A percentile compares a stretch with the other conserved stretches of the same genome.
These are phyloP conservation scores for Hyaena hyaena DNA, from an alignment of 2,113 vertebrate genomes.

Conservation along the genomic window DNA sequence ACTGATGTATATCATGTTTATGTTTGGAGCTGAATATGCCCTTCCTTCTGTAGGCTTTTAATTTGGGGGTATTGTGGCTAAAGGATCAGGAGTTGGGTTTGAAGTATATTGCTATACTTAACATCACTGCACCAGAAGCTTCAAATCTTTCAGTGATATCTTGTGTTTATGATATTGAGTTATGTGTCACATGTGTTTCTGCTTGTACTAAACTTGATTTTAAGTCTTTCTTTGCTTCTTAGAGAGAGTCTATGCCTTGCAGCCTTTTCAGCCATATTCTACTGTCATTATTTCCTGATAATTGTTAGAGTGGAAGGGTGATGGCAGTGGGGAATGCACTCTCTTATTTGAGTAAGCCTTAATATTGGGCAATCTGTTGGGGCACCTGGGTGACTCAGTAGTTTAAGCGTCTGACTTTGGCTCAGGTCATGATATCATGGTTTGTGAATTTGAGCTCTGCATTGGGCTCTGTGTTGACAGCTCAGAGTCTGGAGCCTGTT, in stretches of 20 bases:
- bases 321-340: rapidly evolving
- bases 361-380: background rate
- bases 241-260: background rate
- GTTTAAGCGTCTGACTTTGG: too few relatives aligned
- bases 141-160: background rate
- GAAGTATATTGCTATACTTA: background rate
- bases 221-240: background rate
- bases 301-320: background rate
- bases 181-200: background rate
- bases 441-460: too few relatives aligned
- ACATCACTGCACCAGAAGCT: background rate
- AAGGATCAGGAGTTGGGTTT: background rate
- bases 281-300: background rate
- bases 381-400: too few relatives aligned
- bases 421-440: too few relatives aligned
- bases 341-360: background rate
- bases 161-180: background rate
- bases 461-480: too few relatives aligned
- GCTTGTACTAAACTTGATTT: background rate
- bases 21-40: background rate
- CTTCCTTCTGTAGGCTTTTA: background rate
- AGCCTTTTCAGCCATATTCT: background rate
- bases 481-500: too few relatives aligned
- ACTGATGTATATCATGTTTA: background rate
- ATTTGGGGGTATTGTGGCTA: background rate